These are phyloP conservation scores for Abrostola triplasia DNA, from an alignment of 2,888 invertebrate genomes.

Conservation along the genomic window DNA sequence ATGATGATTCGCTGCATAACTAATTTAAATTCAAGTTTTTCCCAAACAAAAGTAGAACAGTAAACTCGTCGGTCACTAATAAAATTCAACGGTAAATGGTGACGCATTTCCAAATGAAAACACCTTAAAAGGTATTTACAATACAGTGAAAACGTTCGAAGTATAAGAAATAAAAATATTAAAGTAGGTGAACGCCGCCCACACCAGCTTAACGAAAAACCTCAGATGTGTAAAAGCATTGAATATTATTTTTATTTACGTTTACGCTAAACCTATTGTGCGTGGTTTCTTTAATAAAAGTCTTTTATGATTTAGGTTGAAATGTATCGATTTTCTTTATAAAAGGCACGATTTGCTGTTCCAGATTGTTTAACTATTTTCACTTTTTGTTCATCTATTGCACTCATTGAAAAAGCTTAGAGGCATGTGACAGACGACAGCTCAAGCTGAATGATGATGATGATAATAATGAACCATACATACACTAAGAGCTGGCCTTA, in stretches of 20 bases:
- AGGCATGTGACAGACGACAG: too few species aligned
- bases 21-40: not conserved
- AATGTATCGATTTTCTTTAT: not conserved
- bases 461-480: too few species aligned
- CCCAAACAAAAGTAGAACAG: not conserved
- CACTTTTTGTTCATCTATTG: too few species aligned
- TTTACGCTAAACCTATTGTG: conserved; percentile 9
- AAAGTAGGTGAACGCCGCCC: conserved; percentile 23
- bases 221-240: conserved; percentile 6
- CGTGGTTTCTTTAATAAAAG: conserved; percentile 7
- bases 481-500: too few species aligned
- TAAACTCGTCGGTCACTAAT: not conserved
- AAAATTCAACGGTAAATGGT: not conserved
- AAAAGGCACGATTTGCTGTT: not conserved
- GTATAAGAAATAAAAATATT: conserved; percentile 7
- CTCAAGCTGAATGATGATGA: too few species aligned
- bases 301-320: conserved; percentile 1
- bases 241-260: conserved; percentile 15
- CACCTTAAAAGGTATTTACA: conserved; percentile 4
- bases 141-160: conserved; percentile 9
- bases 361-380: too few species aligned
- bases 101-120: not conserved
- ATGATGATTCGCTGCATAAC: too few species aligned
- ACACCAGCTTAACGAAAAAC: conserved; percentile 12
- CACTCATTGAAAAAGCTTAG: too few species aligned